Evolutionary conservation across 2,797 vertebrate species (phyloP), one percentile per base, ranked within the genome.

Genomic region (Parauchenoglanis ngamensis): DNA sequence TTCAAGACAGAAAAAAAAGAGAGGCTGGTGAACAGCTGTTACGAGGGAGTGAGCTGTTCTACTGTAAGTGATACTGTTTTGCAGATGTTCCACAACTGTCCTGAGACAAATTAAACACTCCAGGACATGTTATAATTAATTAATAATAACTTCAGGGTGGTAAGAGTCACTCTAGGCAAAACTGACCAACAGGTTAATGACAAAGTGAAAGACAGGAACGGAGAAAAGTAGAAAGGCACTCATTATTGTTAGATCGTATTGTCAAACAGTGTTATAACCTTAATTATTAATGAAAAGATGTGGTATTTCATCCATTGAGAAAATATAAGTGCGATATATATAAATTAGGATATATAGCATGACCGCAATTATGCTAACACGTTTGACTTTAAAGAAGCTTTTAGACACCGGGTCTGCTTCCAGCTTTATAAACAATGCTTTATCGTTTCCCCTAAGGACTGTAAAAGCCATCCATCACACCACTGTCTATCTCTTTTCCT

Each of bases 361-460:
- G 13, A 83, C 10, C 52, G 54, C 56, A n/a, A 85, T 75, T 61
- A 85, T 85, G 68, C 35, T 73, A 75, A 84, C 23, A 75, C 7
- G 15, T 44, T 73, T 57, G 6, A 84, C 23, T 44, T 84, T 70
- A 35, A 59, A 84, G 35, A 44, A 72, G 35, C 35, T 84, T 84
- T 44, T 44, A 12, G 54, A 46, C 23, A 21, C 56, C 61, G 46
- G 65, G 28, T 72, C 65, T 54, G 65, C 65, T 83, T 35, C 82
- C 65, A 72, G 65, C 82, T 31, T 56, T 72, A 40, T 84, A 84
- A 70, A 72, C 65, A 84, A 25, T 11, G 6, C 70, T 75, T 85
- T 70, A 85, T 75, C 56, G 2, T 46, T 46, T 46, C 54, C 83
- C 17, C 35, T 31, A 61, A 73, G 35, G 23, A 44, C 70, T 31